phyloP scores from a whole-genome alignment of 2,888 invertebrate species.

The Therioaphis trifolii region DNA sequence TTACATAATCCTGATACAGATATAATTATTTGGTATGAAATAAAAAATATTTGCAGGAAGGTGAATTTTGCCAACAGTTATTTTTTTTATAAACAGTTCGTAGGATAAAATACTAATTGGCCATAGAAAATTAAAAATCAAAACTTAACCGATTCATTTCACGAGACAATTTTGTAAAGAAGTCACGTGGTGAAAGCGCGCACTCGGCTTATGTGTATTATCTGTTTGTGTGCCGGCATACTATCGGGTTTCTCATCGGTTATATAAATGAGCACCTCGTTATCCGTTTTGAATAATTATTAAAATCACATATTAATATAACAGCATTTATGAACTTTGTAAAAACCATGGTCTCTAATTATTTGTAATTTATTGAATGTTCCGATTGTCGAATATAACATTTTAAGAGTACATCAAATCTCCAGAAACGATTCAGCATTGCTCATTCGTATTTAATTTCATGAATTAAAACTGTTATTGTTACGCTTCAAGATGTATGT shows the following conservation, averaged over 20 bases:
- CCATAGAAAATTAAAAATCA: slow-evolving; percentile 21
- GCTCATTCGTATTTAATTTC: no score
- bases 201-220: not conserved
- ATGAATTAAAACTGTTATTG: no score
- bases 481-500: not conserved
- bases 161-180: slow-evolving; percentile 45
- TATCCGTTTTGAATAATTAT: slow-evolving; percentile 35
- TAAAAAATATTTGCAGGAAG: no score
- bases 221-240: slow-evolving; percentile 4
- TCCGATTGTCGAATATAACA: no score
- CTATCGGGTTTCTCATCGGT: slow-evolving; percentile 52
- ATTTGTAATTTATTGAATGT: not conserved
- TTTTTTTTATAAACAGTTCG: no score
- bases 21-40: no score
- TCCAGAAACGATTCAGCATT: no score
- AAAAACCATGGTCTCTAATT: not conserved
- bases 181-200: slow-evolving; percentile 60
- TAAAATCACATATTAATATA: not conserved
- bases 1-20: no score
- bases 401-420: no score
- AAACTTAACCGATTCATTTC: slow-evolving; percentile 35
- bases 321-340: not conserved
- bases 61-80: slow-evolving; percentile 12
- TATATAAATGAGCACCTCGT: slow-evolving; percentile 39
- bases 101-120: slow-evolving; percentile 45